Evolutionary conservation across 2,888 invertebrate species (phyloP).

Genomic region (Periphyllus acericola): DNA sequence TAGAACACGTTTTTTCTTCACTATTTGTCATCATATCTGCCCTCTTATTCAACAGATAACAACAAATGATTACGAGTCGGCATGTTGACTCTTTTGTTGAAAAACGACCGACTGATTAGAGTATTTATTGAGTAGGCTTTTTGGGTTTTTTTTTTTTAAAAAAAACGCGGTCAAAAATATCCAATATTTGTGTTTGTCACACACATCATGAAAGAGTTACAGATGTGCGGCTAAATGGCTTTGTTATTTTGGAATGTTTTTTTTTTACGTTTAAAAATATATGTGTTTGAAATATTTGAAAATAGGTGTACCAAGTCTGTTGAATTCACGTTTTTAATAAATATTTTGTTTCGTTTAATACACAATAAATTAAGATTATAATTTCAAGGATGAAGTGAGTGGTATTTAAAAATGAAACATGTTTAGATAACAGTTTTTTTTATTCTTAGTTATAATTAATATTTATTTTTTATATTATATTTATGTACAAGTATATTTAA

Average conservation of each 20-base stretch:
- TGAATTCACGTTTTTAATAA: background rate
- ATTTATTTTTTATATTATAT: too few species aligned
- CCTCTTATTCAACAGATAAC: constrained; percentile 60
- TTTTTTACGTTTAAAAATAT: background rate
- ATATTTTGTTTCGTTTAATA: background rate
- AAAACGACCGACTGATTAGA: constrained; percentile 57
- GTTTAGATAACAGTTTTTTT: background rate
- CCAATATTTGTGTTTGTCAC: constrained; percentile 56
- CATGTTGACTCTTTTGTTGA: constrained; percentile 45
- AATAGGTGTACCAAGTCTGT: background rate
- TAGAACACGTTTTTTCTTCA: constrained; percentile 41
- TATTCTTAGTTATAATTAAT: too few species aligned
- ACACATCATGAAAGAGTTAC: constrained; percentile 31
- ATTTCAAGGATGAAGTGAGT: too few species aligned
- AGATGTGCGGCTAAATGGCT: constrained; percentile 3
- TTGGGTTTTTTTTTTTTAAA: constrained; percentile 5
- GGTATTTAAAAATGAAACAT: background rate
- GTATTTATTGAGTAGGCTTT: constrained; percentile 47
- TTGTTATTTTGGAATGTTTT: constrained; percentile 8
- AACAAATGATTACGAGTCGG: constrained; percentile 46
- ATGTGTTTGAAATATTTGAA: background rate
- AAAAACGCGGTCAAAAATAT: constrained; percentile 57
- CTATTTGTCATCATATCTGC: constrained; percentile 60
- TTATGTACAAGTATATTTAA: too few species aligned
- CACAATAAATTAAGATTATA: background rate